Evolutionary conservation across 2,113 vertebrate genomes (phyloP), one percentile per base, ranked within the genome.

Genomic region (Pandion haliaetus): DNA sequence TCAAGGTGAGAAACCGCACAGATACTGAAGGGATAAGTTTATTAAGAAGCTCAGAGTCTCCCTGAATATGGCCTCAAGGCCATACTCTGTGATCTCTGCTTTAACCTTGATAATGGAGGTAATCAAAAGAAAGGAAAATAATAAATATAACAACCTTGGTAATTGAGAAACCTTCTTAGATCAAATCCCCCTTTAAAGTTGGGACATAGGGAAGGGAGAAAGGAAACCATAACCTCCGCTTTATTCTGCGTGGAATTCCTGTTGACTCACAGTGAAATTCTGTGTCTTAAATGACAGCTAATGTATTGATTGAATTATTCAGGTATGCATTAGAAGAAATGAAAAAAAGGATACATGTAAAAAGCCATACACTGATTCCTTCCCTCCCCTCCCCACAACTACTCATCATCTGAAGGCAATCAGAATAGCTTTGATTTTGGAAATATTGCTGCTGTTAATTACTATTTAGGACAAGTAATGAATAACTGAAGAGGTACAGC

Each of bases 381-480:
- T 94, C 17, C 31, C 34, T 62, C 25, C 38, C 36, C 45, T 63
- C 29, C 36, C 58, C 31, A 8, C 77, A 85, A 23, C 74, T 73
- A 47, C 90, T 97, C 95, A 94, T 98, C 96, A 97, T 97, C 90
- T 90, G 92, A 94, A 97, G 72, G 96, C 97, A 98, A 98, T 98
- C 98, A 98, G 98, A 98, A 98, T 95, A 97, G 92, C 49, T 95
- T 94, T 98, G 98, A 98, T 98, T 98, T 98, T 98, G 98, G 98
- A 98, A 98, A 98, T 98, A 96, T 97, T 98, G 91, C 96, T 66
- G 96, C 93, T 98, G 96, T 97, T 98, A 98, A 98, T 98, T 98
- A 97, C 95, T 97, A 88, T 55, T 98, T 97, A 97, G 95, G 94
- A 95, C 96, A 96, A 94, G 91, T 98, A 97, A 98, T 98, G 98